phyloP scores from a whole-genome alignment of 2,113 vertebrate species.

The Rhinolophus ferrumequinum region DNA sequence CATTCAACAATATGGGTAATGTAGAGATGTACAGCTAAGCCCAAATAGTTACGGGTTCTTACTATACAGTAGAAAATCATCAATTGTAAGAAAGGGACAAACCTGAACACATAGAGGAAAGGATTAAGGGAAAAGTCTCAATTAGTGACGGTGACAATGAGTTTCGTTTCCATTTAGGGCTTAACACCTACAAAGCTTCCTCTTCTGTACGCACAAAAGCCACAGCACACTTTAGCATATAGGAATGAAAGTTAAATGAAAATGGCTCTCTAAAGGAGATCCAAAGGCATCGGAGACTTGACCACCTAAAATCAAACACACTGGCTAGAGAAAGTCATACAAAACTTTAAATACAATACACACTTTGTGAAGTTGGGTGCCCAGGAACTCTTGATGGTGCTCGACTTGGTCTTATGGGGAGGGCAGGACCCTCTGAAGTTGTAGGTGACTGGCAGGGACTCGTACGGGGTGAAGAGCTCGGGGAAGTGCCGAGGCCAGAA shows the following conservation, averaged over 20 bases:
- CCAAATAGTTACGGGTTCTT: background rate
- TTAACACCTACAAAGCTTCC: too few relatives aligned
- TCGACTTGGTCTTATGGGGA: slow-evolving; percentile 89
- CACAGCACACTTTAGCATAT: background rate
- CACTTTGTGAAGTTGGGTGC: slow-evolving; percentile 81
- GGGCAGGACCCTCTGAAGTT: slow-evolving; percentile 86
- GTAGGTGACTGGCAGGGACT: slow-evolving; percentile 97
- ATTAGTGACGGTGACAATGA: background rate
- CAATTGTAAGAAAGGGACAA: background rate
- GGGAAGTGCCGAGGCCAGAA: slow-evolving; percentile 90
- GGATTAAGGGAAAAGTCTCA: too few relatives aligned
- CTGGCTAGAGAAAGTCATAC: background rate
- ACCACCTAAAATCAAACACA: background rate
- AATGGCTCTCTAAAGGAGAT: background rate
- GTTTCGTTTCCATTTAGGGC: background rate
- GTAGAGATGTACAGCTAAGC: rapidly evolving
- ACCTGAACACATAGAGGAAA: background rate
- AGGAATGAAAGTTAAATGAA: background rate
- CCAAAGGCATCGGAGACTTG: background rate
- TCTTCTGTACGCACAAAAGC: background rate
- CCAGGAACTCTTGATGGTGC: slow-evolving; percentile 85
- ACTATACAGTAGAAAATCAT: background rate
- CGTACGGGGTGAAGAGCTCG: slow-evolving; percentile 91
- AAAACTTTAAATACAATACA: background rate
- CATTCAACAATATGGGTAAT: background rate